phyloP scores from a whole-genome alignment of 2,113 vertebrate genomes.

The Bujurquina vittata region DNA sequence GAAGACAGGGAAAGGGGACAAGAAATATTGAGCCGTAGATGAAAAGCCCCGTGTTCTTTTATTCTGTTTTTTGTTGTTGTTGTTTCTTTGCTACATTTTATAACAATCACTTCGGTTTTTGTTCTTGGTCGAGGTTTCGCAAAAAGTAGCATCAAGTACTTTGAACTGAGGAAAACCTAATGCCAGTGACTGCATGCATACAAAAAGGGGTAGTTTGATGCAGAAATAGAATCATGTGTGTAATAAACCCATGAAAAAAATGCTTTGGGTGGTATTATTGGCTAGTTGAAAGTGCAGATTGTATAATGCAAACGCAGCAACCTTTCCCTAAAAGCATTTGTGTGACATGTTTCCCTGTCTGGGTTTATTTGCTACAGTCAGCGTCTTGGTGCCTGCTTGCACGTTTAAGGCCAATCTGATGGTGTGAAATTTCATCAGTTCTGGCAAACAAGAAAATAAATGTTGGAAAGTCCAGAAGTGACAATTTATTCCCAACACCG shows the following conservation, averaged over 20 bases:
- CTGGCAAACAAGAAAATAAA: accelerated
- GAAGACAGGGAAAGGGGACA: background rate
- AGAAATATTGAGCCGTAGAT: conserved; percentile 9
- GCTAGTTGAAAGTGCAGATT: background rate
- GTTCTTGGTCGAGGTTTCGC: background rate
- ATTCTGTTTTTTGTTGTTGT: background rate
- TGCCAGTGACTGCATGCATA: background rate
- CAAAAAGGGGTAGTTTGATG: background rate
- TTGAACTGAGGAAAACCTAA: accelerated
- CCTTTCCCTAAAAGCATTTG: background rate
- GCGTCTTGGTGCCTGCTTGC: no score
- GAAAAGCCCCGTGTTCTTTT: background rate
- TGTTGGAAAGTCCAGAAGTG: accelerated
- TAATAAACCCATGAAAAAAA: background rate
- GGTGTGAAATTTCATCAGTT: background rate
- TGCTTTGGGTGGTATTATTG: background rate
- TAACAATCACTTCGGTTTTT: background rate
- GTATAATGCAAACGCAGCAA: background rate
- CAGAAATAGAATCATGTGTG: background rate
- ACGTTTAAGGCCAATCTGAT: background rate
- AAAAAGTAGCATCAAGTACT: background rate
- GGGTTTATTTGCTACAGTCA: no score
- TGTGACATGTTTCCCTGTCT: background rate
- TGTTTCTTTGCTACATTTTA: background rate
- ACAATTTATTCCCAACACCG: background rate